Evolutionary conservation across 23 tunicate genomes (phyloP), one percentile per base, ranked within the genome.

Genomic region (Styela plicata): DNA sequence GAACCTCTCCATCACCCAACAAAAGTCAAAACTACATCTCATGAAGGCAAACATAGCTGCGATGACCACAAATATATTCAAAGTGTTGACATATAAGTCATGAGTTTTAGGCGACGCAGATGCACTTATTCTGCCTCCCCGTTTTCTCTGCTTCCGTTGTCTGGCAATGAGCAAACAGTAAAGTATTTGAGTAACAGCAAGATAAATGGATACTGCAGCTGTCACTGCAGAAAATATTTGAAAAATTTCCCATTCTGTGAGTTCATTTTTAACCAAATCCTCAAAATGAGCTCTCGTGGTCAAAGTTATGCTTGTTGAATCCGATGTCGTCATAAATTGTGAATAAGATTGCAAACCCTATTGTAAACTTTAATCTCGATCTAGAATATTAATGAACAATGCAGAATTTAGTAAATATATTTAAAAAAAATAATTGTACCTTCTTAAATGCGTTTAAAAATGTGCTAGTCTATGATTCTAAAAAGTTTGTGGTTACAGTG

Each of bases 11-110:
- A n/a, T 33, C 17, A 53, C 2, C 52, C 36, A 57, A 21, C 81
- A 27, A 18, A 76, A 76, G n/a, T 76, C 81, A 76, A 76, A 22
- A 53, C 67, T 0, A 0, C 65, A 53, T 44, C 81, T 25, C 1
- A 52, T 26, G n/a, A 53, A 25, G 5, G 81, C 81, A 44, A 53
- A 76, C 7, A 32, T 3, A 3, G 77, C 34, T 30, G 36, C 77
- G 37, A 71, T 21, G 2, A 30, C 77, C 3, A 33, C 34, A 5
- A 32, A 16, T 5, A 29, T 32, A 29, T 71, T 71, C 7, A 71
- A 13, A 44, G 57, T 44, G 13, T 44, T 44, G 13, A 44, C 57
- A 13, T 5, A 44, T 13, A 44, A 13, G 13, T 44, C 57, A 13
- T 13, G 57, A 7, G 57, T 7, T 44, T 44, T 13, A 5, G 57